These are phyloP conservation scores for Sarcoramphus papa DNA, from an alignment of 2,797 vertebrate species.

Conservation along the genomic window DNA sequence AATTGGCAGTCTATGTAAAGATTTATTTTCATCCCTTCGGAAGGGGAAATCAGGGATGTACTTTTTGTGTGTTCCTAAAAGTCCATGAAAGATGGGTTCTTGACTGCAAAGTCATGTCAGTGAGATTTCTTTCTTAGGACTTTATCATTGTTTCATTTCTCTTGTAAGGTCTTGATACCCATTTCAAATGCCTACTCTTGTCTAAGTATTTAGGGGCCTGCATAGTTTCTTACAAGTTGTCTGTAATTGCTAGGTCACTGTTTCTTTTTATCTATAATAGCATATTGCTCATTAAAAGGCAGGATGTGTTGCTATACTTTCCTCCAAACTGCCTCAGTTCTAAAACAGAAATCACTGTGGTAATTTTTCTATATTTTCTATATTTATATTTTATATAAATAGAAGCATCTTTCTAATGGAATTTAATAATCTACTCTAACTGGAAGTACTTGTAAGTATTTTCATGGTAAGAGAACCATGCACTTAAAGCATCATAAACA, in stretches of 20 bases:
- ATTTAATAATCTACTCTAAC: not conserved
- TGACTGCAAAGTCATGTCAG: not conserved
- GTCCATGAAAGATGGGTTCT: not conserved
- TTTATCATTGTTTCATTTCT: not conserved
- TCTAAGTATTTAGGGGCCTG: not conserved
- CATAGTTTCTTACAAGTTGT: not conserved
- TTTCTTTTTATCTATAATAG: not conserved
- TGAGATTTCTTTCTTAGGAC: not conserved
- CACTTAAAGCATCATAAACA: not conserved
- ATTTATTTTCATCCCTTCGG: not conserved
- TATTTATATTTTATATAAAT: not conserved
- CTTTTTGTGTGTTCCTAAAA: not conserved
- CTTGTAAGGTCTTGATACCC: not conserved
- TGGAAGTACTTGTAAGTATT: not conserved
- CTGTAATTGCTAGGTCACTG: not conserved
- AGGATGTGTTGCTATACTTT: not conserved
- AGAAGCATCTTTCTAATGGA: not conserved
- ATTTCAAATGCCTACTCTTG: not conserved
- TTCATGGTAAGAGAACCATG: not conserved
- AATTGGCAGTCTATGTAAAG: not conserved
- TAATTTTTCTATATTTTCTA: not conserved
- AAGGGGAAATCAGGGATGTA: not conserved
- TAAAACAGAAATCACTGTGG: not conserved
- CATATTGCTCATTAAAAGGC: not conserved
- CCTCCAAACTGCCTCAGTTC: not conserved